Percentiles rank a stretch among this genome's conserved stretches.
phyloP scores from a whole-genome alignment of 2,797 vertebrate species.

The Hydrolagus colliei region DNA sequence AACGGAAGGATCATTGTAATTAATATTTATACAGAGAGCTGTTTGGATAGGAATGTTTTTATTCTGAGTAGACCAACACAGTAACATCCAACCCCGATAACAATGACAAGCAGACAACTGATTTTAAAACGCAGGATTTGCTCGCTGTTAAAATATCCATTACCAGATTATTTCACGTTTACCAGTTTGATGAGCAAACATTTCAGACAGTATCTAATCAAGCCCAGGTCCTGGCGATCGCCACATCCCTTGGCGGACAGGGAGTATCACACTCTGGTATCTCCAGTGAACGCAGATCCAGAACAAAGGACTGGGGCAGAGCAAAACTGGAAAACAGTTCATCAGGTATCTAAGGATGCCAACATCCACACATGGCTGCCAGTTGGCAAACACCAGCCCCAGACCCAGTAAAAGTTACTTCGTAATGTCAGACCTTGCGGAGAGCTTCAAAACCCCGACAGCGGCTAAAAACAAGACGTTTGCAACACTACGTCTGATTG shows the following conservation, averaged over 20 bases:
- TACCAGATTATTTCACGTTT: neutral
- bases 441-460: conserved; percentile 16
- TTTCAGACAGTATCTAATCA: neutral
- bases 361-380: conserved; percentile 20
- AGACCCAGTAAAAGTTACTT: conserved; percentile 11
- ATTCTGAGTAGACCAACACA: neutral
- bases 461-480: neutral
- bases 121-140: neutral
- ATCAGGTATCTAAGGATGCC: conserved; percentile 22
- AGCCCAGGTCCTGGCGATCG: neutral
- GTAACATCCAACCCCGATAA: neutral
- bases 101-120: neutral
- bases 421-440: neutral
- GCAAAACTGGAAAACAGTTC: conserved; percentile 28
- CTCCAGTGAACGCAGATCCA: conserved; percentile 21
- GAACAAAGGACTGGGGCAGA: neutral
- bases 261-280: conserved; percentile 14
- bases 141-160: conserved; percentile 6
- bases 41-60: conserved; percentile 11
- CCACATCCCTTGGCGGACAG: neutral
- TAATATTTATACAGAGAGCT: neutral
- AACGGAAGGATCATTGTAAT: neutral
- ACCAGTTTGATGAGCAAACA: conserved; percentile 5
- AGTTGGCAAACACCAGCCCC: neutral
- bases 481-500: neutral